Evolutionary conservation across 2,888 invertebrate genomes (phyloP).

Genomic region (Heliconius charithonia): DNA sequence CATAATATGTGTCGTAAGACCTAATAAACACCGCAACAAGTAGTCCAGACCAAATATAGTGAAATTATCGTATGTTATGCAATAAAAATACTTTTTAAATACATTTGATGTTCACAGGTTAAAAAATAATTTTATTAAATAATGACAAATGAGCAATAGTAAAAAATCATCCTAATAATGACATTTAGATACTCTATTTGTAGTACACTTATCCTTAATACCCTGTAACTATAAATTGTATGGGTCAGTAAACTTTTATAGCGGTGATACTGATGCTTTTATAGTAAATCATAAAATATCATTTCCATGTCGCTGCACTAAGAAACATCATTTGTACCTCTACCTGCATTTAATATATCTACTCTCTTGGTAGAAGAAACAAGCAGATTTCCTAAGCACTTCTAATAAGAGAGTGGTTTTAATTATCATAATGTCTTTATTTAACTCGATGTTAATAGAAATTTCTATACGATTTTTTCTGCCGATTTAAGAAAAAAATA

Average conservation of each 20-base stretch:
- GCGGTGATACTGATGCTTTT: neutral
- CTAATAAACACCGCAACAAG: no score
- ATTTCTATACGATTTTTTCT: neutral
- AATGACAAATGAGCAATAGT: no score
- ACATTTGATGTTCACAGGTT: no score
- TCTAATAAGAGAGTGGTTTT: neutral
- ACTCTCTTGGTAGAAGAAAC: no score
- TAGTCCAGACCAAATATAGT: no score
- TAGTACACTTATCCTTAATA: neutral
- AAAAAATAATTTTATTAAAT: no score
- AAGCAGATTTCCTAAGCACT: neutral
- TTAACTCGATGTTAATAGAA: neutral
- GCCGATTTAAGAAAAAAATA: neutral
- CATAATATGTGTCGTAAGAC: no score
- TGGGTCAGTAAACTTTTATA: constrained; percentile 3
- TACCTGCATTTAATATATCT: neutral
- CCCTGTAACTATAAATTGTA: neutral
- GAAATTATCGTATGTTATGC: no score
- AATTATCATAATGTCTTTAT: neutral
- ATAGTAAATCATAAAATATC: constrained; percentile 6
- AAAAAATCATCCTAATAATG: no score
- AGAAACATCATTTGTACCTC: neutral
- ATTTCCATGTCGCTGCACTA: constrained; percentile 5
- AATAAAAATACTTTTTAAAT: no score
- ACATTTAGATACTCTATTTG: neutral